Evolutionary conservation across 2,888 invertebrate species (phyloP), one percentile per base, ranked within the genome.

Genomic region (Calliopum simillimum): DNA sequence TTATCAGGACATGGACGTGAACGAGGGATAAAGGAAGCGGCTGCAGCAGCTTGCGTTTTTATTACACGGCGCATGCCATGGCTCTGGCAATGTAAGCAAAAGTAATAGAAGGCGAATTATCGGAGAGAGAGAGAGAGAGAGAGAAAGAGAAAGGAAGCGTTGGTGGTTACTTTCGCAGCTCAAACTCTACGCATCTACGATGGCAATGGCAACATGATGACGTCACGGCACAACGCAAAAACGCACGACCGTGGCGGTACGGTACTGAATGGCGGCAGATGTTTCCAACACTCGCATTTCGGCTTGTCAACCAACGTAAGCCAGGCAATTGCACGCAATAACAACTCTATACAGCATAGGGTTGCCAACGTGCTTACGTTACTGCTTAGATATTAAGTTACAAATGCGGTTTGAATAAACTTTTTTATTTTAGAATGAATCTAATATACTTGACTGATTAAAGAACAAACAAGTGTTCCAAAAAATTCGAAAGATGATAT

Each of bases 211-310:
- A 53, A 33, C 6, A n/a, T 53, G n/a, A 44, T 62, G 68, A 68
- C 68, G 68, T 68, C 68, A 67, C 67, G 59, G 21, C 33, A 25
- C 41, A 19, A 19, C 43, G 41, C 6, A 6, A 33, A 33, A 21
- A 61, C 46, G 61, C 19, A 46, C 61, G 19, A 41, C 33, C 8
- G 33, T 8, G 8, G 33, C 19, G 41, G 41, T n/a, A 21, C 33
- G 33, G 25, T 3, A 6, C 46, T n/a, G n/a, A 33, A 13, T 56
- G 47, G 63, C 46, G 63, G 69, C 69, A 69, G 69, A 69, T 69
- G 69, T 69, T 62, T 56, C 33, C 33, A 4, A 21, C 41, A 44
- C 19, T 49, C 33, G 33, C 33, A 8, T 33, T 33, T 33, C 47
- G 33, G 59, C 51, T 43, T 67, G 44, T 47, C 47, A 33, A 49